These are phyloP conservation scores for Bacillus rossius DNA, from an alignment of 1,140 invertebrate genomes.

Conservation along the genomic window DNA sequence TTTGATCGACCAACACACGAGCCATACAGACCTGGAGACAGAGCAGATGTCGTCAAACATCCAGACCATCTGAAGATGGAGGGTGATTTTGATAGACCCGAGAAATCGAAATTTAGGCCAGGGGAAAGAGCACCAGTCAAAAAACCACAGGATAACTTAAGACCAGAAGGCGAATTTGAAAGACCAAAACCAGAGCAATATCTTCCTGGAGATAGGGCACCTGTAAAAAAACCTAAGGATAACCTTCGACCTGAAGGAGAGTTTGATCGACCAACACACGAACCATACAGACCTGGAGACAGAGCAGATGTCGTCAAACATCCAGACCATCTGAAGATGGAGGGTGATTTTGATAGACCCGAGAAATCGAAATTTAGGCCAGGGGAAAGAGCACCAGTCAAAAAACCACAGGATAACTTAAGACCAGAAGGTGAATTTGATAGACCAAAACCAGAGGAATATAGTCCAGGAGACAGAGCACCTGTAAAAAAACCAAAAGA, in stretches of 20 bases:
- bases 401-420: slow-evolving; percentile 52
- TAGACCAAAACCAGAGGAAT: slow-evolving; percentile 30
- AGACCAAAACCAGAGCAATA: neutral
- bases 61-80: slow-evolving; percentile 43
- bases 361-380: slow-evolving; percentile 19
- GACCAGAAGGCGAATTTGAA: slow-evolving; percentile 53
- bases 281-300: slow-evolving; percentile 22
- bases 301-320: slow-evolving; percentile 29
- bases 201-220: slow-evolving; percentile 19
- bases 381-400: slow-evolving; percentile 41
- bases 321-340: slow-evolving; percentile 38
- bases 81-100: slow-evolving; percentile 38
- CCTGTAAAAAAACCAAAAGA: slow-evolving; percentile 42
- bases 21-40: slow-evolving; percentile 48
- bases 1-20: slow-evolving; percentile 50
- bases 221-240: slow-evolving; percentile 13
- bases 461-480: slow-evolving; percentile 29
- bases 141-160: slow-evolving; percentile 49
- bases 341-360: slow-evolving; percentile 39
- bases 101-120: slow-evolving; percentile 6
- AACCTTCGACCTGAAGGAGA: slow-evolving; percentile 26
- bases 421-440: slow-evolving; percentile 42
- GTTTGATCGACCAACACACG: neutral
- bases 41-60: slow-evolving; percentile 41
- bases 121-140: slow-evolving; percentile 44